These are phyloP conservation scores for Drosophila tanythrix DNA, from an alignment of 2,888 invertebrate species.

Conservation along the genomic window DNA sequence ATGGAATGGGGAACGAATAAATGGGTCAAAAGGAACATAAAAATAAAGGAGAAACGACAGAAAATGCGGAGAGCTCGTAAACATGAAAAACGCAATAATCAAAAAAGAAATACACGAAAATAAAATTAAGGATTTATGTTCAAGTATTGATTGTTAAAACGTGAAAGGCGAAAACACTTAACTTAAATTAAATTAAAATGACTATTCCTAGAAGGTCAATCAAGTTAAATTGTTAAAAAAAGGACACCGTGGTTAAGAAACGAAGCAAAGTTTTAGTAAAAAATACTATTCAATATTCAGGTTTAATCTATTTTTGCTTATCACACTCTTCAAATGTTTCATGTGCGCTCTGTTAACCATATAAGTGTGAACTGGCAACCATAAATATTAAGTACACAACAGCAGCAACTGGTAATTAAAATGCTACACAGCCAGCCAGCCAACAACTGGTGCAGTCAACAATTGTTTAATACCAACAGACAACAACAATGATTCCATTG, in stretches of 20 bases:
- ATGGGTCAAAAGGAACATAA: background rate
- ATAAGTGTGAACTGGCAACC: conserved; percentile 7
- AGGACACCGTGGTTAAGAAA: background rate
- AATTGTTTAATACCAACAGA: conserved; percentile 62
- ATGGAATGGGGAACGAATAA: conserved; percentile 25
- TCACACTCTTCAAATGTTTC: conserved; percentile 3
- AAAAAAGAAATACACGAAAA: background rate
- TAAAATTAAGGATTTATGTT: background rate
- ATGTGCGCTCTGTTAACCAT: background rate
- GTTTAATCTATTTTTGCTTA: conserved; percentile 1
- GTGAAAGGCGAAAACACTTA: background rate
- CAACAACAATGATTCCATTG: conserved; percentile 57
- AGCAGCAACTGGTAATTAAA: conserved; percentile 93
- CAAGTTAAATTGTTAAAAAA: background rate
- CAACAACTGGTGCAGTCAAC: conserved; percentile 38
- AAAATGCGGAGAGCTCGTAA: background rate
- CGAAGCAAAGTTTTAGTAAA: background rate
- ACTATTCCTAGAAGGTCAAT: background rate
- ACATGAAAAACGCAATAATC: background rate
- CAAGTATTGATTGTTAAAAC: conserved; percentile 1
- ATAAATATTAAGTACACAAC: conserved; percentile 86
- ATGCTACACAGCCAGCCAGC: conserved; percentile 25
- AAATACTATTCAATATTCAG: background rate
- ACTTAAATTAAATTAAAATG: background rate
- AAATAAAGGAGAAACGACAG: background rate